Base-by-base conservation (phyloP, 2,797 vertebrate genomes). In the Centroberyx gerrardi region DNA sequence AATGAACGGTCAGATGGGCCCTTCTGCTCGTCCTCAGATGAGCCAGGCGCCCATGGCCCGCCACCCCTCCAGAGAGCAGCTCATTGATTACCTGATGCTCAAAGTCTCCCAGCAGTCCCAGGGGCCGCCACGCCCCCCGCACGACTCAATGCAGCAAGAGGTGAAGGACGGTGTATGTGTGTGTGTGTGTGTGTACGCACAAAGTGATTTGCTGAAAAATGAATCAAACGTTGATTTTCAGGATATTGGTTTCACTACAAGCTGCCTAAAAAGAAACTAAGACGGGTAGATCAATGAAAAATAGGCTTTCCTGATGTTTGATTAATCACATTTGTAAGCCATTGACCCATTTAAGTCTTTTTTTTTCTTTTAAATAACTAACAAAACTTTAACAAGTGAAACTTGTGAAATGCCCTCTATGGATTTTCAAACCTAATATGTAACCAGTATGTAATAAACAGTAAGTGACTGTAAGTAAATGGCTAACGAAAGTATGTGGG, bases 81-180 rank as follows among this genome's bases (percentile, higher is more conserved):
- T 99, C 87, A 98, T 99, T 48, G 97, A 99, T 92, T 99, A 98
- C 87, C 92, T 98, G 92, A 98, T 98, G 97, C 94, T 98, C 86
- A 99, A 99, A 94, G 97, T 98, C 85, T 97, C 96, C 78, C 97
- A 94, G 75, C 97, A 96, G 84, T 88, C 96, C 29, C 96, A 94
- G 68, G 96, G 95, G 58, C 90, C 95, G 68, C 87, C 94, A 0
- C 96, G 96, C 68, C 84, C 90, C 81, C 91, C 95, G 9, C 96
- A 95, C 0, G 97, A 99, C 46, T 2, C 95, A 31, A 81, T 95
- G 90, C 97, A 95, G 80, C 97, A 98, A 89, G 98, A 99, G 96
- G 98, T 98, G 46, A 83, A 22, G 0, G 10, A 5, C n/a, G 22
- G 3, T 31, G 14, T 56, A 14, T 18, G 29, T 44, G 22, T 15